These are phyloP conservation scores for Cassiopea xamachana DNA, from an alignment of 30 jellyfish, hydroid and myxozoan species.

Conservation along the genomic window DNA sequence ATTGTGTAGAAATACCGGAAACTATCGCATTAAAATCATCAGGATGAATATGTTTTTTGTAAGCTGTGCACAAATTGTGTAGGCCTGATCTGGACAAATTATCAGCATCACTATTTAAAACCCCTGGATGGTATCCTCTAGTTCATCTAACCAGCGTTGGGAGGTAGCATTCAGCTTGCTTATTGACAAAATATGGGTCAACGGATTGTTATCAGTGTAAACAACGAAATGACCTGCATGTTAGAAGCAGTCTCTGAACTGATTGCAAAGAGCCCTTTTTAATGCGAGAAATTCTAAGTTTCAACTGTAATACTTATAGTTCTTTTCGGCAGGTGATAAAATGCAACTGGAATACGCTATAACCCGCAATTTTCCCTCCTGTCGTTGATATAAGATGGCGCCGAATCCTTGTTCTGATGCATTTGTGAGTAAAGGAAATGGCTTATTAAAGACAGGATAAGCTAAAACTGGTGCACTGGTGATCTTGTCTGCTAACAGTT, in stretches of 20 bases:
- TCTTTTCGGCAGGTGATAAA: constrained; percentile 48
- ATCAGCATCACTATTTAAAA: constrained; percentile 54
- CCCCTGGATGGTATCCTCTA: constrained; percentile 70
- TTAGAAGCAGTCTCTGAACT: constrained; percentile 9
- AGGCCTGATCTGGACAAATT: constrained; percentile 7
- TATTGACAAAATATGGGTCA: constrained; percentile 32
- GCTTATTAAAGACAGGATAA: constrained; percentile 32
- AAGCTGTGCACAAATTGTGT: constrained; percentile 16
- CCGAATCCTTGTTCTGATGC: constrained; percentile 58
- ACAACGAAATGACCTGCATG: constrained; percentile 37
- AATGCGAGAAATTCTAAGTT: constrained; percentile 47
- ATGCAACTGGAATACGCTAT: constrained; percentile 56
- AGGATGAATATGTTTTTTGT: constrained; percentile 22
- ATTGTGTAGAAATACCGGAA: no score
- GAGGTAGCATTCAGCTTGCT: constrained; percentile 44
- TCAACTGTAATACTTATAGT: constrained; percentile 34
- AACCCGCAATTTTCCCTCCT: constrained; percentile 43
- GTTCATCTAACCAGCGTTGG: constrained; percentile 52
- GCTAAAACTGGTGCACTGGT: constrained; percentile 51
- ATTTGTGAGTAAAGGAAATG: constrained; percentile 37
- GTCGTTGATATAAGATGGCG: constrained; percentile 39
- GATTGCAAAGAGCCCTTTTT: constrained; percentile 46
- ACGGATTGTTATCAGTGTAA: constrained; percentile 56
- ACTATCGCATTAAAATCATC: no score
- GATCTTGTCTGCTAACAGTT: constrained; percentile 14